Base-by-base conservation (phyloP, 2,113 vertebrate species). In the Manacus vitellinus region DNA sequence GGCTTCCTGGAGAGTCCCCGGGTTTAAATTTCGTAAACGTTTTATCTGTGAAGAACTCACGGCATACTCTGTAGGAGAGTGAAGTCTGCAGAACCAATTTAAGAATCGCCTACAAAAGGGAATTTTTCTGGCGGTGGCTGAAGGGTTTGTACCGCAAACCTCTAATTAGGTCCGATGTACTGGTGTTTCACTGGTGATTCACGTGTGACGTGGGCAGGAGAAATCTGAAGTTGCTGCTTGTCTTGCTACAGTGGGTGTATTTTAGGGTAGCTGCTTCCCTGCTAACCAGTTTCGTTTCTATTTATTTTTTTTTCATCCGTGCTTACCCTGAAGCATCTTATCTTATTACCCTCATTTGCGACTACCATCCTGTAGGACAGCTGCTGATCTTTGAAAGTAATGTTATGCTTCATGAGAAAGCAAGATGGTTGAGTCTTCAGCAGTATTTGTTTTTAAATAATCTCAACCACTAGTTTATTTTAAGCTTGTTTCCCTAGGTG, bases 21-120 rank as follows among this genome's bases (percentile, higher is more conserved):
- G 8, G 19, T 25, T 58, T 13, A 9, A 17, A 8, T 22, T 31
- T 24, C 7, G 0, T 17, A 21, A 46, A 1, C 0, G 1, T 14
- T 56, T 62, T 35, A 2, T 22, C 10, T 20, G 3, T 13, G 58
- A 56, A 44, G 31, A 47, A 3, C 21, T 54, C 4, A 1, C 2
- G 27, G 10, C 22, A 10, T n/a, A 12, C 24, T 54, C 37, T 9
- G 2, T 4, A 18, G 39, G 17, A 13, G 27, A 20, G 13, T 19
- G 10, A 31, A 37, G 46, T 16, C 46, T n/a, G 20, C 44, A 22
- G 14, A n/a, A 4, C 12, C 33, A 4, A 0, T 37, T 23, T 41
- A 37, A 12, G 49, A 62, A 9, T 5, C 1, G 0, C 14, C 10
- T 25, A 0, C 33, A 2, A 6, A 47, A 65, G 41, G 24, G 19